Evolutionary conservation across 2,888 invertebrate species (phyloP), one percentile per base, ranked within the genome.

Genomic region (Tiliacea aurago): DNA sequence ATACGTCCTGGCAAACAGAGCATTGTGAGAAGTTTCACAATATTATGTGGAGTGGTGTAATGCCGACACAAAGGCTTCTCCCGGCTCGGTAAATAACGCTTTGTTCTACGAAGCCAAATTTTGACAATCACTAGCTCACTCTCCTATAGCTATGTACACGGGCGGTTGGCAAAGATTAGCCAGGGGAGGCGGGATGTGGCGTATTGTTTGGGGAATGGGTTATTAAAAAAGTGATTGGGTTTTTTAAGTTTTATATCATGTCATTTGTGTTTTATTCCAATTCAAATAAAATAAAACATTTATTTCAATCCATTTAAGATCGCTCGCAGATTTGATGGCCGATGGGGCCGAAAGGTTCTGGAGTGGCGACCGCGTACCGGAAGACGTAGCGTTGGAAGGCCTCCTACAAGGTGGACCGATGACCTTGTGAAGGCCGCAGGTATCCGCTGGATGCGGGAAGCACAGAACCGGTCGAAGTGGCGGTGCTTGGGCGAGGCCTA

Each of bases 101-200:
- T 96, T 96, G 96, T 96, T 96, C 96, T 94, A 92, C 92, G 94
- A 96, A 96, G 96, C 96, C 96, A 96, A 96, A 96, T 96, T 96
- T 96, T 96, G 96, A 96, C 96, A 96, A 96, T 96, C 96, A 96
- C 96, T 96, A 93, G 96, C 96, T 94, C 94, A 91, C 95, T 95
- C 91, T 86, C 89, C 86, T 91, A 92, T 93, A 93, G 92, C 93
- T 93, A 91, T 90, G 91, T 89, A 86, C 86, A 86, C 87, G 90
- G 90, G 87, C 86, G 85, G 86, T 76, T 61, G 90, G 67, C 93
- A 95, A 86, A 95, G 95, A 95, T 47, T 90, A 92, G 67, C 47
- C 20, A 65, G 45, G 45, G 41, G 67, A 56, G 33, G 23, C 43
- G 10, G 7, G 33, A n/a, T 7, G 15, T 5, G 10, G 43, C n/a